Percentiles rank a stretch among this genome's conserved stretches.
phyloP scores from a whole-genome alignment of 2,113 vertebrate genomes.

The Ochotona curzoniae region DNA sequence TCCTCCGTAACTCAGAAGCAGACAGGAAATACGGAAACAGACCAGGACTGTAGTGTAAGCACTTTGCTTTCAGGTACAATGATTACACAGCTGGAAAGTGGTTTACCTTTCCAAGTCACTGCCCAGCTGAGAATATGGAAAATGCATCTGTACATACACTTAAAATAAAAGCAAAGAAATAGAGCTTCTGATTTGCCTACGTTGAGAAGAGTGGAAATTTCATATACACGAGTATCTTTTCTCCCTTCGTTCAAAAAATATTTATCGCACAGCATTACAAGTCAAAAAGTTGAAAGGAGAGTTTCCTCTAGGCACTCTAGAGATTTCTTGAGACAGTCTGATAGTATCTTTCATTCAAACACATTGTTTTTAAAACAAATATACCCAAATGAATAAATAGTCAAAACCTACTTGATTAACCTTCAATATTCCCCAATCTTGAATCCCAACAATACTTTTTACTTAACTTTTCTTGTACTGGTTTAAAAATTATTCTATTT shows the following conservation, averaged over 20 bases:
- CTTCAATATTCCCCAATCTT: not conserved
- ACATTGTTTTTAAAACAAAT: constrained; percentile 28
- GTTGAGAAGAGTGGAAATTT: not conserved
- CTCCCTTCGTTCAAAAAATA: not conserved
- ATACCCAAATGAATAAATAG: not conserved
- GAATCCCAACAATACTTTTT: not conserved
- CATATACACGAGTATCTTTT: not conserved
- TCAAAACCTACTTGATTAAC: not conserved
- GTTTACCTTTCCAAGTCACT: not conserved
- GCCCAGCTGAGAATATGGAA: not conserved
- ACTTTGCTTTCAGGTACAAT: not conserved
- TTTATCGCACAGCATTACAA: not conserved
- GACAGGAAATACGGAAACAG: not conserved
- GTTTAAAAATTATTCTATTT: constrained; percentile 35
- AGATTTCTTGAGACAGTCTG: not conserved
- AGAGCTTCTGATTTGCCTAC: not conserved
- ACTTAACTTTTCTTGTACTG: constrained; percentile 1
- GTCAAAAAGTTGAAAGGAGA: not conserved
- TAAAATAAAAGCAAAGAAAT: not conserved
- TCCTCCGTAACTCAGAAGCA: not conserved
- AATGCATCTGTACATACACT: not conserved
- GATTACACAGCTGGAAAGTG: not conserved
- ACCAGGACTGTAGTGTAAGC: not conserved
- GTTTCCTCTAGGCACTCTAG: not conserved
- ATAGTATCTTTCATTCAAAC: constrained; percentile 18